Evolutionary conservation across 2,888 invertebrate species (phyloP).

Genomic region (Timema cristinae): DNA sequence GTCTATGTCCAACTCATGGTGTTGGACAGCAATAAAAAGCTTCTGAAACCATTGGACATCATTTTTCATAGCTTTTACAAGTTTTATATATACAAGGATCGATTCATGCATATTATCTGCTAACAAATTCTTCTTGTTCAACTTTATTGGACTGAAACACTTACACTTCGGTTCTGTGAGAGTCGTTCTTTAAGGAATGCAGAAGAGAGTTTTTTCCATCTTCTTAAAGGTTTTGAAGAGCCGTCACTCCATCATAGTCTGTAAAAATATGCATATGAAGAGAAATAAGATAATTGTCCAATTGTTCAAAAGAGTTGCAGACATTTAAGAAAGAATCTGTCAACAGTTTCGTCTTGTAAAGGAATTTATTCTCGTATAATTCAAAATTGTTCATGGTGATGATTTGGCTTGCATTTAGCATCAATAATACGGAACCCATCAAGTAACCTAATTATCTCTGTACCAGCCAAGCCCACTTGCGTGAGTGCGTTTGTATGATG

Average conservation of each 20-base stretch:
- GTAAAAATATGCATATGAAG: constrained; percentile 4
- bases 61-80: constrained; percentile 3
- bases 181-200: not conserved
- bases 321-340: not conserved
- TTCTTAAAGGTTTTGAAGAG: not conserved
- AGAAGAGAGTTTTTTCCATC: not conserved
- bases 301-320: not conserved
- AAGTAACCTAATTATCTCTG: not conserved
- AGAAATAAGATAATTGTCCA: constrained; percentile 3
- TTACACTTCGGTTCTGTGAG: not conserved
- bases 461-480: not conserved
- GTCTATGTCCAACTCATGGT: constrained; percentile 5
- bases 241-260: not conserved
- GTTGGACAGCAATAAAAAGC: not conserved
- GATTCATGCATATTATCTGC: not conserved
- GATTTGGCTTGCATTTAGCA: not conserved
- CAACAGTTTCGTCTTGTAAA: not conserved
- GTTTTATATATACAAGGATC: not conserved
- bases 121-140: not conserved
- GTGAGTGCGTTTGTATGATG: not conserved
- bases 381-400: not conserved
- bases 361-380: not conserved
- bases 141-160: constrained; percentile 11
- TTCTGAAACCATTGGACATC: not conserved
- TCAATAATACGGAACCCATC: not conserved